These are phyloP conservation scores for Galago senegalensis DNA, from an alignment of 2,797 vertebrate species.

Conservation along the genomic window DNA sequence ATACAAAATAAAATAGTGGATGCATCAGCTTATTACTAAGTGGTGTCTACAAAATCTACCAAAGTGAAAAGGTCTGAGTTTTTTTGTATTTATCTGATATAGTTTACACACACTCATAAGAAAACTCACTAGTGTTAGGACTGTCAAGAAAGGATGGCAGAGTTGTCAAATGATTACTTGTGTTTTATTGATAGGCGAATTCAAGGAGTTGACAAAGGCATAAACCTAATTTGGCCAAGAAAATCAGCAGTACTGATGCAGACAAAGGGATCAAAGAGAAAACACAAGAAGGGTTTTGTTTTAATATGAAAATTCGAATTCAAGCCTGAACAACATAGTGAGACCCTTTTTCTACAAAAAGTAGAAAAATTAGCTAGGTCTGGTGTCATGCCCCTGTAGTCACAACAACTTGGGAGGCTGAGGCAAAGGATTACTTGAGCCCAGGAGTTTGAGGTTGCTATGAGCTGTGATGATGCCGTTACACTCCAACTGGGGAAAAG, in stretches of 20 bases:
- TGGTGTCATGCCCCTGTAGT: no score
- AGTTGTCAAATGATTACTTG: constrained; percentile 9
- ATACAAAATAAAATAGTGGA: background rate
- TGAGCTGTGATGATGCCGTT: no score
- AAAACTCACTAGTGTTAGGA: background rate
- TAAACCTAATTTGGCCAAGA: background rate
- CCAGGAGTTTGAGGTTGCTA: no score
- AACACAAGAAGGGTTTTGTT: constrained; percentile 35
- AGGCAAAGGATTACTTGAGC: no score
- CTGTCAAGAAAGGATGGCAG: background rate
- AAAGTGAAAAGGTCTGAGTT: background rate
- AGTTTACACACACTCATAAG: background rate
- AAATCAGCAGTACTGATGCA: background rate
- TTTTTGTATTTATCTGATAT: constrained; percentile 14
- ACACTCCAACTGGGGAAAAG: no score
- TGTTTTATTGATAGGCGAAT: background rate
- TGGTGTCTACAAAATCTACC: background rate
- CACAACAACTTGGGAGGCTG: no score
- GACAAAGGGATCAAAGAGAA: background rate
- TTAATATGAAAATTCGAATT: constrained; percentile 54
- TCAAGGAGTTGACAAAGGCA: constrained; percentile 15
- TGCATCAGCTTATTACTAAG: background rate
- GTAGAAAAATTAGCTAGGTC: no score
- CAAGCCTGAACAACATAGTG: background rate
- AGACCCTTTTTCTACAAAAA: no score